Conservation (phyloP, 35 echinoderm and acorn worm genomes). For the Holothuria glaberrima region DNA sequence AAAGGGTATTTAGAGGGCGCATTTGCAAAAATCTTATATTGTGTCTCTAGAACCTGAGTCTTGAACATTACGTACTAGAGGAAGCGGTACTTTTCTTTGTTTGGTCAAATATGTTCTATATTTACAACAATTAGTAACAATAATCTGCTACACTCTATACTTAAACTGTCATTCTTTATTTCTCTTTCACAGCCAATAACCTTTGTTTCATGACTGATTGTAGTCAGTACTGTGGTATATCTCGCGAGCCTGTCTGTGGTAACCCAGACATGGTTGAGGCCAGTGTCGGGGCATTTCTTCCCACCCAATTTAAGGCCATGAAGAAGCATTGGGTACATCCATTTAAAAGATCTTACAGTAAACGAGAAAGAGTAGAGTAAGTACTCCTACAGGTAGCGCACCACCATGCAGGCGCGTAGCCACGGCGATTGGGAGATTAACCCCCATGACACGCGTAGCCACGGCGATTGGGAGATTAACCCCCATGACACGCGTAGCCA, state of each 20-base stretch:
- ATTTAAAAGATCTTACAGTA: constrained; percentile 95
- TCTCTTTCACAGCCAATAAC: constrained; percentile 82
- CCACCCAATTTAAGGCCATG: constrained; percentile 74
- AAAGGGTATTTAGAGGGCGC: no score
- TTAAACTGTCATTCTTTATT: not conserved
- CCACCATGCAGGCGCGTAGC: no score
- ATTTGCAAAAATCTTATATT: no score
- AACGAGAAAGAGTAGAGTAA: constrained; percentile 87
- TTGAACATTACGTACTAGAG: no score
- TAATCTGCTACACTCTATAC: not conserved
- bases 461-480: no score
- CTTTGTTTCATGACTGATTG: constrained; percentile 97
- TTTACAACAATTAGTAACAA: not conserved
- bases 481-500: no score
- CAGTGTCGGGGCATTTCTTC: constrained; percentile 81
- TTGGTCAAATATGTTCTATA: no score
- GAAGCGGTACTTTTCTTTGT: no score
- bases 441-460: no score
- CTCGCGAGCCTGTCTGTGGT: constrained; percentile 92
- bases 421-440: no score
- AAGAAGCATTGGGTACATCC: constrained; percentile 88
- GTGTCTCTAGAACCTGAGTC: no score
- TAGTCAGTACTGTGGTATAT: constrained; percentile 85
- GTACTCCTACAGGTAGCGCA: not conserved
- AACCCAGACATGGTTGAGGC: constrained; percentile 95